Percentiles rank a stretch among this genome's conserved stretches.
Evolutionary conservation across 2,888 invertebrate species (phyloP).

Genomic region (Anthrax anthrax): DNA sequence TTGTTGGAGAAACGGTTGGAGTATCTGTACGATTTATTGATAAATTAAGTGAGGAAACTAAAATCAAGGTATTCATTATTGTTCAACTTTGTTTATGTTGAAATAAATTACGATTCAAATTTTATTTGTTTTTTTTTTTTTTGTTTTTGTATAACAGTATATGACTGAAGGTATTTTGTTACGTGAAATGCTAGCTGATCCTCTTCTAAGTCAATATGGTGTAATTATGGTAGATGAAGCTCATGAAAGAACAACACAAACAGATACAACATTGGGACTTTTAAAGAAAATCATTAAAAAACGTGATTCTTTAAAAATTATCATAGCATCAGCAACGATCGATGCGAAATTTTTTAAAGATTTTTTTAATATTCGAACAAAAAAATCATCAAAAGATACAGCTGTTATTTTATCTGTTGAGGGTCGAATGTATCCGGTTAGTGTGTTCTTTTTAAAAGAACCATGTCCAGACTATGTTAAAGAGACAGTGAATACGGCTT

Average conservation of each 20-base stretch:
- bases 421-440: slow-evolving; percentile 78
- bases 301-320: slow-evolving; percentile 63
- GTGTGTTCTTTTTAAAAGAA: slow-evolving; percentile 65
- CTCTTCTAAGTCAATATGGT: slow-evolving; percentile 74
- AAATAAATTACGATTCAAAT: not conserved
- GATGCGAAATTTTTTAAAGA: slow-evolving; percentile 75
- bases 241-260: slow-evolving; percentile 84
- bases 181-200: slow-evolving; percentile 90
- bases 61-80: slow-evolving; percentile 62
- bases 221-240: slow-evolving; percentile 88
- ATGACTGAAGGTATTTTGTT: slow-evolving; percentile 94
- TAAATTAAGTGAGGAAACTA: slow-evolving; percentile 44
- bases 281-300: slow-evolving; percentile 83
- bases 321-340: slow-evolving; percentile 90
- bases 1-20: slow-evolving; percentile 65
- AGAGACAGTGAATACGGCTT: slow-evolving; percentile 69
- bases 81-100: no score
- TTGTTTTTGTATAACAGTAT: no score
- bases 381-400: slow-evolving; percentile 42
- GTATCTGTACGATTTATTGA: slow-evolving; percentile 75
- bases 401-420: slow-evolving; percentile 76
- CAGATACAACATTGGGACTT: slow-evolving; percentile 87
- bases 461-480: slow-evolving; percentile 84
- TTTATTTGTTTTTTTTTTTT: no score
- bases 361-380: slow-evolving; percentile 52